These are phyloP conservation scores for Andricus quercusramuli DNA, from an alignment of 2,888 invertebrate genomes.

Conservation along the genomic window DNA sequence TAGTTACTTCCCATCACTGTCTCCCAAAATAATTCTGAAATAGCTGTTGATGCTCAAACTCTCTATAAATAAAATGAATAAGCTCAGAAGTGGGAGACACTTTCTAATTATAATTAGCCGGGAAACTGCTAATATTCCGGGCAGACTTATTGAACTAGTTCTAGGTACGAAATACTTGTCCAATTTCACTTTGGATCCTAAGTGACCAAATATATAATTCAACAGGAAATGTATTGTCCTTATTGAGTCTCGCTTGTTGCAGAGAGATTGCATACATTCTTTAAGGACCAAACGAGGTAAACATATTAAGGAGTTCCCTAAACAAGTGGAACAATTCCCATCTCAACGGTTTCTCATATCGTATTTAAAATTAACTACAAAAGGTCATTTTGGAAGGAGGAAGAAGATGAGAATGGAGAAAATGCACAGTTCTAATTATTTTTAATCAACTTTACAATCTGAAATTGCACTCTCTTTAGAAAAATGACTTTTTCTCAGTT, in stretches of 20 bases:
- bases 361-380: not conserved
- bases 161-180: conserved; percentile 2
- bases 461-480: not conserved
- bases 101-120: too few species aligned
- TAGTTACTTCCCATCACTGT: too few species aligned
- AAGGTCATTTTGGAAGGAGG: not conserved
- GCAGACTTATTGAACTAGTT: not conserved
- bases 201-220: conserved; percentile 5
- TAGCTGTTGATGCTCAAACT: too few species aligned
- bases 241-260: not conserved
- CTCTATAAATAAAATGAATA: too few species aligned
- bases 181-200: not conserved
- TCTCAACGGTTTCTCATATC: not conserved
- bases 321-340: not conserved
- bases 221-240: not conserved
- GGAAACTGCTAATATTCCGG: too few species aligned
- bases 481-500: not conserved
- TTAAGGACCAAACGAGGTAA: not conserved
- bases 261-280: not conserved
- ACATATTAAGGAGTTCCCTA: not conserved
- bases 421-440: not conserved
- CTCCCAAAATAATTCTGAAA: too few species aligned
- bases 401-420: not conserved
- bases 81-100: not conserved
- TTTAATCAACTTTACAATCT: not conserved